Evolutionary conservation across 1,140 invertebrate species (phyloP).

Genomic region (Drosophila suzukii): DNA sequence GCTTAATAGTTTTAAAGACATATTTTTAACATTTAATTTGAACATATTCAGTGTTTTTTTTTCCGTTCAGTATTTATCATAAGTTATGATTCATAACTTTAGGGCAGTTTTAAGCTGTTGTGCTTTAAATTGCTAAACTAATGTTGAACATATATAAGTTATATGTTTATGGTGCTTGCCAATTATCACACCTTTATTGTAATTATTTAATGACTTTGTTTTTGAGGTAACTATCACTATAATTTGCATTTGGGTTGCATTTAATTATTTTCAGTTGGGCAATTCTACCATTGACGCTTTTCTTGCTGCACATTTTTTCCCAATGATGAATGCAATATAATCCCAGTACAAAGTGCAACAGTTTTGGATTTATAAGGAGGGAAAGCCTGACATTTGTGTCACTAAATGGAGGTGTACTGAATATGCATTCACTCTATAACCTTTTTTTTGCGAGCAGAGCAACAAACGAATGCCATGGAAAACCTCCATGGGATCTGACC

Average conservation of each 20-base stretch:
- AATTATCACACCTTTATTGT: not conserved
- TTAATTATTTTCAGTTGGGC: not conserved
- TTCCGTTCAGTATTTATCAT: too few relatives aligned
- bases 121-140: too few relatives aligned
- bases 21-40: too few relatives aligned
- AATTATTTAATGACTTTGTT: not conserved
- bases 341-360: not conserved
- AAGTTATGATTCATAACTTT: too few relatives aligned
- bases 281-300: too few relatives aligned
- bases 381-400: conserved; percentile 11
- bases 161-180: too few relatives aligned
- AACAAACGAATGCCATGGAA: conserved; percentile 15
- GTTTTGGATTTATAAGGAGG: not conserved
- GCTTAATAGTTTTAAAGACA: too few relatives aligned
- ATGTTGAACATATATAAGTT: too few relatives aligned
- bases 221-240: too few relatives aligned
- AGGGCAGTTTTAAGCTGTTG: too few relatives aligned
- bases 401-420: conserved; percentile 4
- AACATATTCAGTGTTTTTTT: too few relatives aligned
- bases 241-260: not conserved
- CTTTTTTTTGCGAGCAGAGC: conserved; percentile 6
- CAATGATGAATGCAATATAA: not conserved
- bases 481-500: conserved; percentile 23
- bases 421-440: conserved; percentile 12
- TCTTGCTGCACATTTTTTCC: not conserved